Evolutionary conservation across 2,113 vertebrate species (phyloP), one percentile per base, ranked within the genome.

Genomic region (Geothlypis trichas): DNA sequence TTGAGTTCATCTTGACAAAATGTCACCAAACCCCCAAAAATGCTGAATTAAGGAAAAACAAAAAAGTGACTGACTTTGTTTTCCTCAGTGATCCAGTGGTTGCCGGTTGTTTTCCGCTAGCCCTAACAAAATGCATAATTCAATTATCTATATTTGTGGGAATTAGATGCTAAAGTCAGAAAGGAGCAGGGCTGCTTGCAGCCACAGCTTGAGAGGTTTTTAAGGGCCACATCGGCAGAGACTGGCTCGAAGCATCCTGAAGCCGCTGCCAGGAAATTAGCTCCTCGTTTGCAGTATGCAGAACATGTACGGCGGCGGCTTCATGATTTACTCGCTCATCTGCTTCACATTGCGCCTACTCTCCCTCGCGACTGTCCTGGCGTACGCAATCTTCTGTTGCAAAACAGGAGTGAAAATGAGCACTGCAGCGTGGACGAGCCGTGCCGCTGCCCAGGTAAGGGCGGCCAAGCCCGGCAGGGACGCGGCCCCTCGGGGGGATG

Each of bases 341-440:
- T 84, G 92, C 87, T 91, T 80, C 92, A 88, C 87, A 46, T 74
- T 77, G 85, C n/a, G 57, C 82, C 88, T 81, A 2, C 67, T 79
- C 67, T 93, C 87, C 92, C 85, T 54, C 19, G 23, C 75, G 30
- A 55, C 82, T 57, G 79, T 72, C 93, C 85, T 33, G 87, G 89
- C 18, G 57, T 55, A 61, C 13, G 11, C 75, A n/a, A 59, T 74
- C 84, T 81, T 90, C 83, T 81, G 76, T 80, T 76, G 85, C 90
- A 95, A 90, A 94, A 75, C 52, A 67, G 87, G 75, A 92, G 83
- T 16, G 72, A 93, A 84, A 93, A 94, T 52, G 87, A 96, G 90
- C 90, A 10, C 74, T 84, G 95, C 87, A 9, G 89, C 8, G 37
- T 14, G 84, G 78, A 46, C 35, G n/a, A 55, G 75, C 88, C 22